A percentile compares a stretch with the other conserved stretches of the same genome.
phyloP scores from a whole-genome alignment of 2,113 vertebrate genomes.

The Dasypus novemcinctus region DNA sequence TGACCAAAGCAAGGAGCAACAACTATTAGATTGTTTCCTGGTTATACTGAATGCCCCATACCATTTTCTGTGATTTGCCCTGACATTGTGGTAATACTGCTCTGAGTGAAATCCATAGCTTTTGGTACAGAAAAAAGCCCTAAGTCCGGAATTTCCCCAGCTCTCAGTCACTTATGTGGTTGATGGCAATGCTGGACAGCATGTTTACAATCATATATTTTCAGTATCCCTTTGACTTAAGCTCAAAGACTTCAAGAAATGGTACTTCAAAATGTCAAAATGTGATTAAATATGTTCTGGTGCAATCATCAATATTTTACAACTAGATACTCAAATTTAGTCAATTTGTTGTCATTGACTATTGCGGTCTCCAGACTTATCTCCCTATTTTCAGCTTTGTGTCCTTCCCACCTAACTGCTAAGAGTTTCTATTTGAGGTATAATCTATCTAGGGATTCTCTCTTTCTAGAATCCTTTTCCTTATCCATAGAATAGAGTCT shows the following conservation, averaged over 20 bases:
- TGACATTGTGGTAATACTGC: not conserved
- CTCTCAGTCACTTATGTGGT: not conserved
- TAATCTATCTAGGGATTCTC: not conserved
- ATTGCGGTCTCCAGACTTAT: not conserved
- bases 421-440: not conserved
- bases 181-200: not conserved
- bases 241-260: not conserved
- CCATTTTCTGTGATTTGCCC: not conserved
- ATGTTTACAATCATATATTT: not conserved
- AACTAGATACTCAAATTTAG: not conserved
- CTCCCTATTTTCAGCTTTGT: not conserved
- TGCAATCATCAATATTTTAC: not conserved
- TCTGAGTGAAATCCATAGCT: not conserved
- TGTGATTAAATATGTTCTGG: constrained; percentile 7
- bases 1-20: not conserved
- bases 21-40: not conserved
- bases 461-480: not conserved
- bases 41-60: not conserved
- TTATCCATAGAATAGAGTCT: not conserved
- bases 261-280: constrained; percentile 1
- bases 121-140: not conserved
- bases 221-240: constrained; percentile 6
- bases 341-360: not conserved
- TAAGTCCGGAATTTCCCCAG: not conserved
- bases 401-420: not conserved